Evolutionary conservation across 2,797 vertebrate species (phyloP), one percentile per base, ranked within the genome.

Genomic region (Arrhamphus sclerolepis): DNA sequence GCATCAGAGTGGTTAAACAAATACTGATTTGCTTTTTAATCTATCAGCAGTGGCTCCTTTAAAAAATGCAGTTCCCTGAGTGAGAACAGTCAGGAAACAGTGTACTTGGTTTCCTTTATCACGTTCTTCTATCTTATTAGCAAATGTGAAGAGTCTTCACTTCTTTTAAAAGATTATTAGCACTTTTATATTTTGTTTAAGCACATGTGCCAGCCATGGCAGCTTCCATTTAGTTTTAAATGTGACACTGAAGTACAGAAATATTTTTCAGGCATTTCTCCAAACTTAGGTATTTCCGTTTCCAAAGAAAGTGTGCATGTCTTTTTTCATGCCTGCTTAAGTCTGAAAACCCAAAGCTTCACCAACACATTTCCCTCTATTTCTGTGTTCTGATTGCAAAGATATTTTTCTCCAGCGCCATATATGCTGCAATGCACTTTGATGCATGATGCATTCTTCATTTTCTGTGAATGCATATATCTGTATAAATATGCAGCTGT

Each of bases 321-420:
- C 39, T 46, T 66, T 47, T 70, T 49, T 56, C 31, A 47, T 49
- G 8, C 41, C 46, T 77, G 64, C 81, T 81, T 83, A 72, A 56
- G 65, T 57, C 22, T 26, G 58, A 48, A 83, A 80, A 81, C 60
- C 24, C 47, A 56, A 68, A 73, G 70, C 61, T 59, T 16, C 7
- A 11, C 13, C 34, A 38, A 38, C 34, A 38, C 3, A 38, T 13
- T 38, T 38, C 34, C 31, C 60, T 52, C 55, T 50, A 48, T 54
- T 49, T 51, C 42, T 38, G 14, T 60, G 41, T 40, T 63, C 44
- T 66, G 60, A 62, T 63, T 66, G 51, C 40, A 51, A 56, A 53
- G 39, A 44, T n/a, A 19, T 19, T 14, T 38, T 38, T 38, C 34
- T 38, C 34, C 14, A 2, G 11, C 14, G 34, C 34, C 13, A 13